Conservation (phyloP, 2,888 invertebrate genomes). For the Catocala sponsa region DNA sequence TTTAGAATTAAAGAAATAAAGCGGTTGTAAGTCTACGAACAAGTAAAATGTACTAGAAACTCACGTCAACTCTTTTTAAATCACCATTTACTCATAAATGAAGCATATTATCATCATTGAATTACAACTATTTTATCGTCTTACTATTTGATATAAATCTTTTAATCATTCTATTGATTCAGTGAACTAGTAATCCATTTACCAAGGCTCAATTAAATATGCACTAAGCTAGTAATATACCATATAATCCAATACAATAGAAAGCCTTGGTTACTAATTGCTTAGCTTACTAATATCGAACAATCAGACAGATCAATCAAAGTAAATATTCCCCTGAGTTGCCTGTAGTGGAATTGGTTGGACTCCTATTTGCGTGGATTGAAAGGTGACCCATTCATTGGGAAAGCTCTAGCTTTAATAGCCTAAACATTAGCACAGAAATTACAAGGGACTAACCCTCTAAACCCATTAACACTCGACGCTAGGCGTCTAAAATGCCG, state of each 20-base stretch:
- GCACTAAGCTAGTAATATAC: too few relatives aligned
- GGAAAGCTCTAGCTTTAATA: conserved; percentile 63
- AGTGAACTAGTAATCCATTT: too few relatives aligned
- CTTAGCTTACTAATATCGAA: conserved; percentile 18
- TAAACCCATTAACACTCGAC: conserved; percentile 66
- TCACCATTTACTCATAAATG: too few relatives aligned
- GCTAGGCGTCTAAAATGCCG: conserved; percentile 52
- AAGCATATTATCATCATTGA: too few relatives aligned
- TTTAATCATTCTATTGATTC: too few relatives aligned
- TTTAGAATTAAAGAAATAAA: too few relatives aligned
- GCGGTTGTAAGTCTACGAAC: too few relatives aligned
- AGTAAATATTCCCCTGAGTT: conserved; percentile 25
- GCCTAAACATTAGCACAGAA: conserved; percentile 70
- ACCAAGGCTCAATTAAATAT: too few relatives aligned
- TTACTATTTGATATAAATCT: too few relatives aligned
- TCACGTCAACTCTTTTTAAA: too few relatives aligned
- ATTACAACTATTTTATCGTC: too few relatives aligned
- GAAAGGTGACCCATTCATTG: conserved; percentile 60
- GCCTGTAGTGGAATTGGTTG: conserved; percentile 26
- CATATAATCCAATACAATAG: not conserved
- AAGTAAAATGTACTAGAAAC: too few relatives aligned
- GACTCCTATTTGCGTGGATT: conserved; percentile 51
- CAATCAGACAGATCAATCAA: conserved; percentile 25
- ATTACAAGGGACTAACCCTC: conserved; percentile 71
- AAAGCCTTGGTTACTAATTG: conserved; percentile 11